These are phyloP conservation scores for human (Homo sapiens) DNA, from an alignment of 2,113 vertebrate species.

Conservation along the genomic window GRCh38 chr12:25751001-25751500, in stretches of 20 bases:
- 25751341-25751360: not conserved
- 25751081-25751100: not conserved
- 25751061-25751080: not conserved
- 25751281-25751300: not conserved
- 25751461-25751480: not conserved
- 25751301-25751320: not conserved
- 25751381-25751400: constrained; percentile 1
- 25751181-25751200: not conserved
- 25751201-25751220: not conserved
- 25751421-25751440: not conserved
- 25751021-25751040: not conserved
- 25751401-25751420: not conserved
- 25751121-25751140: not conserved
- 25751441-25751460: not conserved
- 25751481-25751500: not conserved
- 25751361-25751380: not conserved
- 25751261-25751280: not conserved
- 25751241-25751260: not conserved
- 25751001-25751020: not conserved
- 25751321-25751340: not conserved
- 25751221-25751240: not conserved
- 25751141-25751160: not conserved
- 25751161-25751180: not conserved
- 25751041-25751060: not conserved
- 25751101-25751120: not conserved